These are phyloP conservation scores for Clivina fossor DNA, from an alignment of 2,888 invertebrate species.

Conservation along the genomic window DNA sequence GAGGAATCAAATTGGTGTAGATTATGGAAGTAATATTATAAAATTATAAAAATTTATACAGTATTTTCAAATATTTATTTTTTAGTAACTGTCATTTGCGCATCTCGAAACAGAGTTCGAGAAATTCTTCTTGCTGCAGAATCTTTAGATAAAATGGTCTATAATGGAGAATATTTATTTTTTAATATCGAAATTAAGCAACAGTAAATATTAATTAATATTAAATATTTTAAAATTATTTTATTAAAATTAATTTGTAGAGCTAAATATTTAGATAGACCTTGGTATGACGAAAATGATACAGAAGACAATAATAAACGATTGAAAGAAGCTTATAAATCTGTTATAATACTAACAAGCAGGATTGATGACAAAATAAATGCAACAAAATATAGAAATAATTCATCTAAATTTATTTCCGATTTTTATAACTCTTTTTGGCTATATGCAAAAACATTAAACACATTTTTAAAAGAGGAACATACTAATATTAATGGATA, in stretches of 20 bases:
- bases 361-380: slow-evolving; percentile 68
- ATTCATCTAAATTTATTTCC: slow-evolving; percentile 47
- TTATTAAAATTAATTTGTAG: slow-evolving; percentile 39
- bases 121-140: slow-evolving; percentile 93
- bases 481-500: slow-evolving; percentile 73
- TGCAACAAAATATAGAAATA: slow-evolving; percentile 64
- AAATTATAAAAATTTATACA: no score
- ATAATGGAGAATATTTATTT: slow-evolving; percentile 96
- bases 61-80: slow-evolving; percentile 45
- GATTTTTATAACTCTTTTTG: slow-evolving; percentile 96
- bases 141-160: slow-evolving; percentile 86
- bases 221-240: background rate
- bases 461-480: slow-evolving; percentile 71
- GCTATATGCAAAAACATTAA: slow-evolving; percentile 79
- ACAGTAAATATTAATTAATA: slow-evolving; percentile 66
- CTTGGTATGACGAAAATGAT: slow-evolving; percentile 77
- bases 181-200: slow-evolving; percentile 97
- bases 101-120: slow-evolving; percentile 83
- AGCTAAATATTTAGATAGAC: slow-evolving; percentile 59
- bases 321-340: slow-evolving; percentile 84
- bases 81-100: slow-evolving; percentile 94
- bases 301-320: slow-evolving; percentile 78
- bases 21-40: slow-evolving; percentile 68
- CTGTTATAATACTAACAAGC: slow-evolving; percentile 81
- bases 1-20: slow-evolving; percentile 65